Percentiles rank a stretch among this genome's conserved stretches.
phyloP scores from a whole-genome alignment of 2,797 vertebrate species.

The Hydrocynus forskahlii region DNA sequence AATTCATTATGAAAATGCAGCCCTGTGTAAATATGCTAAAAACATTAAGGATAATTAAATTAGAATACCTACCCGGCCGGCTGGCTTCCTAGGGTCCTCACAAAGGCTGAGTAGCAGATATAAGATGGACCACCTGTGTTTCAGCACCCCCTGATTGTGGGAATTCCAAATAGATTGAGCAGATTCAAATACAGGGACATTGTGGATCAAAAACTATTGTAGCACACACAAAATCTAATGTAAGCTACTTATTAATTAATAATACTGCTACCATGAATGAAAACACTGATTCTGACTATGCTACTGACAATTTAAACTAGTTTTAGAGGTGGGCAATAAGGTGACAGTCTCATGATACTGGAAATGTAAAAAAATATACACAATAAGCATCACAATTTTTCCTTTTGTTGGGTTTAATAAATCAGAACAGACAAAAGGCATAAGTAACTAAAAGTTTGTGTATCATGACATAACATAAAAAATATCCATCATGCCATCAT shows the following conservation, averaged over 20 bases:
- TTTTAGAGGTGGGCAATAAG: not conserved
- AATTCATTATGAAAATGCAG: not conserved
- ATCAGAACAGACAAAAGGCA: not conserved
- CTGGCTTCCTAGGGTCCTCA: constrained; percentile 93
- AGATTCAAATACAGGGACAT: not conserved
- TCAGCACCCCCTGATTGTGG: constrained; percentile 86
- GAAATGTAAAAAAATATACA: too few relatives aligned
- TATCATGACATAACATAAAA: too few relatives aligned
- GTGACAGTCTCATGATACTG: too few relatives aligned
- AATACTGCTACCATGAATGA: too few relatives aligned
- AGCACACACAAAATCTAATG: too few relatives aligned
- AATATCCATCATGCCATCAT: not conserved
- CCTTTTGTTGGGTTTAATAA: not conserved
- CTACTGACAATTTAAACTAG: too few relatives aligned
- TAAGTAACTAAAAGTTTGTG: not conserved
- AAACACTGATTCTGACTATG: too few relatives aligned
- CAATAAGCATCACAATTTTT: too few relatives aligned
- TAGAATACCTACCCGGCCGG: constrained; percentile 80
- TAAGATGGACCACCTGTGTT: constrained; percentile 96
- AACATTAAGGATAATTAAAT: not conserved
- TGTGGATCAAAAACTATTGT: not conserved
- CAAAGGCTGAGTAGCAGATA: constrained; percentile 96
- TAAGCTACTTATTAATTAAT: too few relatives aligned
- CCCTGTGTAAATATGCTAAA: not conserved
- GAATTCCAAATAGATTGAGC: constrained; percentile 14